phyloP scores from a whole-genome alignment of 1,140 invertebrate genomes.

The Cydia pomonella region DNA sequence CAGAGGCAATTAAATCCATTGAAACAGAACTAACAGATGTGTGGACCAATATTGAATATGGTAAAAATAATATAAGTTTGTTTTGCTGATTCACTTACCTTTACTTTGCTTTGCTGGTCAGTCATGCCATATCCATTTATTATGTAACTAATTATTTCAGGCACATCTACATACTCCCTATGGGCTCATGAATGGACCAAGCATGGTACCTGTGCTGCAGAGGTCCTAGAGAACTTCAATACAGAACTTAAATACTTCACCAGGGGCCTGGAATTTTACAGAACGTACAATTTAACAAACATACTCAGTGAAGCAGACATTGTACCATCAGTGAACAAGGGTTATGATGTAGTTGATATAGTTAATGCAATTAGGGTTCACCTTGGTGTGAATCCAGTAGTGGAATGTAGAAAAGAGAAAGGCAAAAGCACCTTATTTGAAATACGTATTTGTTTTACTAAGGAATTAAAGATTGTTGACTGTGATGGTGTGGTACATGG shows the following conservation, averaged over 20 bases:
- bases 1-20: constrained; percentile 82
- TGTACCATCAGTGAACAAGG: constrained; percentile 80
- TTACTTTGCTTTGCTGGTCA: background rate
- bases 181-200: constrained; percentile 94
- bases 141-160: constrained; percentile 51
- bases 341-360: constrained; percentile 82
- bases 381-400: constrained; percentile 82
- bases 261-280: constrained; percentile 83
- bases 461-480: constrained; percentile 81
- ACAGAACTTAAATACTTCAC: constrained; percentile 88
- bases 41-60: constrained; percentile 88
- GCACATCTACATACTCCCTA: constrained; percentile 81
- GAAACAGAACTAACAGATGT: constrained; percentile 82
- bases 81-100: background rate
- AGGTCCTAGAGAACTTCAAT: constrained; percentile 81
- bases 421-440: constrained; percentile 83
- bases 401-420: constrained; percentile 83
- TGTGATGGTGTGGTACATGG: constrained; percentile 78
- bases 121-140: background rate
- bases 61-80: constrained; percentile 54
- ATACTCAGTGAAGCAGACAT: constrained; percentile 82
- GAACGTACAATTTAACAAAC: constrained; percentile 84
- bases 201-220: constrained; percentile 90
- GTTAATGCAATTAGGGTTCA: constrained; percentile 81
- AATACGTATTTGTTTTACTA: constrained; percentile 86